Conservation (phyloP, 2,113 vertebrate species). For the Chunga burmeisteri region DNA sequence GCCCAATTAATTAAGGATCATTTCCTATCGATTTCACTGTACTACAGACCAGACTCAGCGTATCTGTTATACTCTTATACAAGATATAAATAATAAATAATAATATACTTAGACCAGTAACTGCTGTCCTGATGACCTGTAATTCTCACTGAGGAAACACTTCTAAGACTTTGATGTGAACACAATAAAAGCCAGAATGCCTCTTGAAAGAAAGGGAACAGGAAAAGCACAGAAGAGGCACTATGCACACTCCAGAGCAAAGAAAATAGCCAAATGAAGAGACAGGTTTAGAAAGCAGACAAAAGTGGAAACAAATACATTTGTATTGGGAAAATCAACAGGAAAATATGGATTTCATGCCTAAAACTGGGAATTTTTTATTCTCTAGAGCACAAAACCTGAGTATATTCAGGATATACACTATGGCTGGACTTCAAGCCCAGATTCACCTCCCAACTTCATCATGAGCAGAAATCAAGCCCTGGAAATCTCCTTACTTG, state of each 20-base stretch:
- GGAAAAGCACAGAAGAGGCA: neutral
- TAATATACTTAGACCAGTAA: neutral
- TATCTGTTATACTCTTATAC: neutral
- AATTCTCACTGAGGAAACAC: neutral
- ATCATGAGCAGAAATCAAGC: neutral
- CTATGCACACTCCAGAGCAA: neutral
- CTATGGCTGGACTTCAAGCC: neutral
- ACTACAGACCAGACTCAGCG: neutral
- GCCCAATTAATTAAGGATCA: slow-evolving; percentile 38
- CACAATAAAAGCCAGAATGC: neutral
- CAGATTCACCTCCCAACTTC: neutral
- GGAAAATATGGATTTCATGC: neutral
- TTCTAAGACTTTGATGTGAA: neutral
- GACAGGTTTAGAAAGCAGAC: neutral
- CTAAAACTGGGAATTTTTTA: neutral
- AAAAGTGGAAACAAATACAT: neutral
- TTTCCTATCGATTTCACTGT: slow-evolving; percentile 38
- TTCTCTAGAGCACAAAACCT: neutral
- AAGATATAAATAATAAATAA: slow-evolving; percentile 18
- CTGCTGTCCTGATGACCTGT: neutral
- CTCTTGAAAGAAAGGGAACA: neutral
- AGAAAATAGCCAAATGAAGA: neutral
- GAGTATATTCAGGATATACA: neutral
- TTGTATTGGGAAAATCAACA: neutral
- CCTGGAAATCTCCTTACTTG: neutral